A percentile compares a stretch with the other conserved stretches of the same genome.
Conservation (phyloP, 2,113 vertebrate genomes). For the Fregetta grallaria region DNA sequence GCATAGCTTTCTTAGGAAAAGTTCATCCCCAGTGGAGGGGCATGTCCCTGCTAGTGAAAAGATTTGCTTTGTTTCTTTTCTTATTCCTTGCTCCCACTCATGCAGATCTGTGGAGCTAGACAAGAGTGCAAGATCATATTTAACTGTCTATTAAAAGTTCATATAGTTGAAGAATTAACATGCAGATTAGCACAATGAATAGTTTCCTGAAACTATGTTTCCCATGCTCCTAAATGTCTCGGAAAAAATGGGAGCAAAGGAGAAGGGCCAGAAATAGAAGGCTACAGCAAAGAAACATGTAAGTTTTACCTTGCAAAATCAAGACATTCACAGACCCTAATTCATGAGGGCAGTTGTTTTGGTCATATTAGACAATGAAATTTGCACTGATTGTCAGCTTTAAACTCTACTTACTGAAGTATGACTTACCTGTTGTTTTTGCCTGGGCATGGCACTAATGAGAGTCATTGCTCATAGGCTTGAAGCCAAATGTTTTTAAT, state of each 20-base stretch:
- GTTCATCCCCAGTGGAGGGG: not conserved
- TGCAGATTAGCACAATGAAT: not conserved
- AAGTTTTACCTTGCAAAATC: not conserved
- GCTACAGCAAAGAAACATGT: not conserved
- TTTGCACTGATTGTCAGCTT: not conserved
- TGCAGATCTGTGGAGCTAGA: not conserved
- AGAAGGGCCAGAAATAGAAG: not conserved
- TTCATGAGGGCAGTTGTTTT: not conserved
- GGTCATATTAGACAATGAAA: not conserved
- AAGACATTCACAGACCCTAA: not conserved
- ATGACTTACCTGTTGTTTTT: not conserved
- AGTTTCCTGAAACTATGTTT: not conserved
- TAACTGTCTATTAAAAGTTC: not conserved
- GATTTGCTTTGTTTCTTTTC: not conserved
- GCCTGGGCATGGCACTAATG: not conserved
- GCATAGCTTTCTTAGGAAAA: not conserved
- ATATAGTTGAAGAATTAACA: not conserved
- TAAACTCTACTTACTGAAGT: not conserved
- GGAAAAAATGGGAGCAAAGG: not conserved
- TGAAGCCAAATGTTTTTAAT: not conserved
- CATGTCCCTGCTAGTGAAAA: not conserved
- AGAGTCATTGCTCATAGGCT: not conserved
- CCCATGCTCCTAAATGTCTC: not conserved
- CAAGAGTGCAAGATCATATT: not conserved
- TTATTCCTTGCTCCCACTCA: not conserved